A percentile compares a stretch with the other conserved stretches of the same genome.
Conservation (phyloP, 2,888 invertebrate species). For the Oligia latruncula region DNA sequence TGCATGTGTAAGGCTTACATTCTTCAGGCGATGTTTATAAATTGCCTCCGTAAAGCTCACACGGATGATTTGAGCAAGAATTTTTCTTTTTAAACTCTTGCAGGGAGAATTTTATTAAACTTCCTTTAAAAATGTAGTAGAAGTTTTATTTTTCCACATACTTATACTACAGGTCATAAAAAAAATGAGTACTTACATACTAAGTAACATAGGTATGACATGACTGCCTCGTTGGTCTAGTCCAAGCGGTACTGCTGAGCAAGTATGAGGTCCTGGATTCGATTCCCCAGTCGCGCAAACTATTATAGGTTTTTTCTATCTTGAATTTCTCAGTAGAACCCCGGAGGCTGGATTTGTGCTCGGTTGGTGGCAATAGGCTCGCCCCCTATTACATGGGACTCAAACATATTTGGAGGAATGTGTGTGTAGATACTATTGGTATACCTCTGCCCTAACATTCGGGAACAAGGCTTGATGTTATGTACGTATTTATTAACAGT, state of each 20-base stretch:
- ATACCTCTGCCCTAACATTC: background rate
- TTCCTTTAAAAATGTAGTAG: background rate
- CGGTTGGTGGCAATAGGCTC: background rate
- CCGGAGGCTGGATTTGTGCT: background rate
- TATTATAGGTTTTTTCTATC: background rate
- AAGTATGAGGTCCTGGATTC: background rate
- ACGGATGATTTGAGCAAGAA: conserved; percentile 38
- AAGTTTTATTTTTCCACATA: background rate
- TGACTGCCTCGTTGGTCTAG: no score
- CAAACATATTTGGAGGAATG: background rate
- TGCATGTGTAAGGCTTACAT: conserved; percentile 42
- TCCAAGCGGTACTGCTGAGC: background rate
- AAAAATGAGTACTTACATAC: background rate
- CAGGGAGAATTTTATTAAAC: background rate
- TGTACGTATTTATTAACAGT: background rate
- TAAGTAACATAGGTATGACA: background rate
- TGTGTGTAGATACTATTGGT: background rate
- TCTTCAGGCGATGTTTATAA: conserved; percentile 53
- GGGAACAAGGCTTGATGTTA: background rate
- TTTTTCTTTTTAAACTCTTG: conserved; percentile 40
- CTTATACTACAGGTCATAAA: no score
- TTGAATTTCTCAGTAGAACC: background rate
- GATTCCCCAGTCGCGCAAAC: background rate
- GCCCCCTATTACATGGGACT: background rate
- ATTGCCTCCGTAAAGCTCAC: conserved; percentile 33